phyloP scores from a whole-genome alignment of 1,140 invertebrate genomes.

The Drosophila miranda region DNA sequence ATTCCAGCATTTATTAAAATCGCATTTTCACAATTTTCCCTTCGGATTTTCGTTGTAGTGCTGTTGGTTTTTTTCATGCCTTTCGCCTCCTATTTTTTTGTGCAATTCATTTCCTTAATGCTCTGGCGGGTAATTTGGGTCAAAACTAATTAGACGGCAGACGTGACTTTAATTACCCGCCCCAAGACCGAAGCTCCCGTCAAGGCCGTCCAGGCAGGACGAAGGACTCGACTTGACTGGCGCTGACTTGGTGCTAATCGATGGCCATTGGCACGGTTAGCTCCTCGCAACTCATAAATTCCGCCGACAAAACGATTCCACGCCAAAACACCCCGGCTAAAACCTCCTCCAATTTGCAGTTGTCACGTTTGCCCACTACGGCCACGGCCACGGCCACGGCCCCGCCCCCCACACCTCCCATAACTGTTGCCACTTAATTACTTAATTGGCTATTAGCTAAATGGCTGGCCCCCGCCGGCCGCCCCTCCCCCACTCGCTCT shows the following conservation, averaged over 20 bases:
- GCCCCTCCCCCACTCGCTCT: too few species aligned
- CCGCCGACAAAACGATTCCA: slow-evolving; percentile 36
- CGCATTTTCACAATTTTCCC: slow-evolving; percentile 50
- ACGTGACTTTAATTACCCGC: slow-evolving; percentile 64
- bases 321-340: slow-evolving; percentile 20
- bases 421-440: slow-evolving; percentile 49
- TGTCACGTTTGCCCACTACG: slow-evolving; percentile 54
- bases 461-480: slow-evolving; percentile 15
- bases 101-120: slow-evolving; percentile 71
- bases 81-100: background rate
- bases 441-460: slow-evolving; percentile 78
- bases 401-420: background rate
- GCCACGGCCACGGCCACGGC: background rate
- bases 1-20: slow-evolving; percentile 64
- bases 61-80: slow-evolving; percentile 2
- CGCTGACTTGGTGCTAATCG: slow-evolving; percentile 43
- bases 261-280: slow-evolving; percentile 37
- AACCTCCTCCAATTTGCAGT: slow-evolving; percentile 57
- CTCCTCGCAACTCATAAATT: slow-evolving; percentile 35
- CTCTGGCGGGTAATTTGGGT: slow-evolving; percentile 61
- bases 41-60: slow-evolving; percentile 22
- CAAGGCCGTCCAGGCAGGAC: background rate
- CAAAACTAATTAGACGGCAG: slow-evolving; percentile 68
- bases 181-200: background rate
- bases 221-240: background rate